These are phyloP conservation scores for Charina bottae DNA, from an alignment of 2,113 vertebrate genomes.

Conservation along the genomic window DNA sequence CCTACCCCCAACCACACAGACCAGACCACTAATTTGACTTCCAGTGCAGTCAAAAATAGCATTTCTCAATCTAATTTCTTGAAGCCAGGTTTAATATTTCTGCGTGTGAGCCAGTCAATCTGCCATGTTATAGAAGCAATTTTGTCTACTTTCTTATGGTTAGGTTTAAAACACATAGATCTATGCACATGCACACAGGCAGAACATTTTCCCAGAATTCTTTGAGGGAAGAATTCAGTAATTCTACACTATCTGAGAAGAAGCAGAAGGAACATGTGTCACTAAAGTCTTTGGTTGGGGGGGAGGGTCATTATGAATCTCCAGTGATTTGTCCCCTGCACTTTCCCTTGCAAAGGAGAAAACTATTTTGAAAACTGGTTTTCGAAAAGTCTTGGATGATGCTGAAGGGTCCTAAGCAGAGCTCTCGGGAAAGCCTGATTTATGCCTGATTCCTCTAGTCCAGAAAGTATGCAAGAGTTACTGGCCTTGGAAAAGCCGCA, in stretches of 20 bases:
- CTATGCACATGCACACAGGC: neutral
- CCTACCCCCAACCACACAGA: neutral
- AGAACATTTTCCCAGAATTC: fast-evolving
- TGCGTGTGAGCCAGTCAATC: neutral
- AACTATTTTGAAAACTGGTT: conserved; percentile 1
- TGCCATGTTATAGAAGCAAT: neutral
- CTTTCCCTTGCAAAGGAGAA: neutral
- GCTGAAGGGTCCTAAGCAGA: conserved; percentile 6
- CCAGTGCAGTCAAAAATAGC: neutral
- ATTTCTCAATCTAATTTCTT: neutral
- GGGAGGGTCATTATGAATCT: neutral
- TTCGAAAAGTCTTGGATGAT: neutral
- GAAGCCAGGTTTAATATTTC: neutral
- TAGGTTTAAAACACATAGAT: neutral
- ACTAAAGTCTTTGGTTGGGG: neutral
- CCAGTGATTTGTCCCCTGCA: conserved; percentile 4
- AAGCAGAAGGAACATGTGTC: neutral
- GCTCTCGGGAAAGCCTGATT: conserved; percentile 34
- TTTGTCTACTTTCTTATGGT: neutral
- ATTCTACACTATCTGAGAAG: neutral
- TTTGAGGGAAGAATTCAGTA: conserved; percentile 4
- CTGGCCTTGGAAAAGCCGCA: conserved; percentile 44
- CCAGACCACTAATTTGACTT: neutral
- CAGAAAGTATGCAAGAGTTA: conserved; percentile 13
- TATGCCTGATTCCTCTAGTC: neutral